Evolutionary conservation across 2,113 vertebrate genomes (phyloP), one percentile per base, ranked within the genome.

Genomic region (Malurus alboscapulatus): DNA sequence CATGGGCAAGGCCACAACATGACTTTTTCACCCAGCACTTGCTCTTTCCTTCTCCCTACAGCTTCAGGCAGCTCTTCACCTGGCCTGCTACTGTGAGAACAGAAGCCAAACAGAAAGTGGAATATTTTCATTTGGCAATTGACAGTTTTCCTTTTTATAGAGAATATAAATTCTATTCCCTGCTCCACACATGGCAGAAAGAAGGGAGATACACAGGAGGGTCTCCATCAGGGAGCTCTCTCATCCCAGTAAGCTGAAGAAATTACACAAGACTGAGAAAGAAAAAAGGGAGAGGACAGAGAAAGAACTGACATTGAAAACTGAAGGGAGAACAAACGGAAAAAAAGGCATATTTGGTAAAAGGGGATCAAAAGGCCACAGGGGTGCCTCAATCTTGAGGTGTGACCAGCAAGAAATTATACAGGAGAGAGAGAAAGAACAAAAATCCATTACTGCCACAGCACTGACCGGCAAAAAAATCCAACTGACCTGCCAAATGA

Each of bases 1-100:
- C 29, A 69, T 0, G 1, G 51, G 22, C 22, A n/a, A 45, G 17
- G 47, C 38, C 57, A 75, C 42, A 71, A 61, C 0, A 1, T 7
- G 10, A 53, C 25, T 58, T 48, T 34, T 74, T 40, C 51, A 71
- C 27, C 26, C 27, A 30, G 40, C 7, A 27, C 44, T 59, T 2
- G 0, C 21, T 81, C 19, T 24, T 74, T 16, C 17, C 67, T 61
- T n/a, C 27, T 74, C 58, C 9, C 71, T 51, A 1, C 44, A 65
- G n/a, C 36, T 90, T 68, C 88, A 85, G 72, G 53, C 54, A 92
- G 63, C 58, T 65, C 40, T 80, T 54, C 40, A 53, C 34, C 53
- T 54, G 42, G 47, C 53, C 76, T 71, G 72, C 34, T 54, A 47
- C 2, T 6, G 58, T 50, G 51, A 73, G 58, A 86, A 82, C 45